phyloP scores from a whole-genome alignment of 2,113 vertebrate genomes.

The Pristiophorus japonicus region DNA sequence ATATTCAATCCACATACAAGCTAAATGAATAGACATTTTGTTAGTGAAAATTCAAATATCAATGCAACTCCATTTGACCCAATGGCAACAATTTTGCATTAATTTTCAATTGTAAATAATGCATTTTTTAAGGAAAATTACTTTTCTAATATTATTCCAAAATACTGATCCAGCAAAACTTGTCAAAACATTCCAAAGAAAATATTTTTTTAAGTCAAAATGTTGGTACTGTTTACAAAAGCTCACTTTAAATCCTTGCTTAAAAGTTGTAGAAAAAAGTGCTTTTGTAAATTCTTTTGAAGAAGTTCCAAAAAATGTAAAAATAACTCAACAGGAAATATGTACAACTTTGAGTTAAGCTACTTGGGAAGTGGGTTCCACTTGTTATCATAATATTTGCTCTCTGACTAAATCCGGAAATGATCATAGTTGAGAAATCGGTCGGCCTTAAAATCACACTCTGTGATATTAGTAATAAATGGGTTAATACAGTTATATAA shows the following conservation, averaged over 20 bases:
- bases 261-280: not conserved
- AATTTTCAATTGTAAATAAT: conserved; percentile 20
- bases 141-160: conserved; percentile 7
- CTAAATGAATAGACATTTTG: not conserved
- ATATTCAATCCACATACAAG: not conserved
- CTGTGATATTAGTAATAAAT: not conserved
- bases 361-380: not conserved
- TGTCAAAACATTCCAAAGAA: conserved; percentile 9
- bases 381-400: not conserved
- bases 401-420: not conserved
- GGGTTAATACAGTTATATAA: not conserved
- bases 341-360: not conserved
- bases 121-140: not conserved
- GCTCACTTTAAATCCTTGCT: not conserved
- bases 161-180: not conserved
- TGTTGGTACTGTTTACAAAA: not conserved
- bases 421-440: not conserved
- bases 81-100: not conserved
- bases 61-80: not conserved
- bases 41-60: not conserved
- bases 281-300: conserved; percentile 2
- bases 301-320: not conserved
- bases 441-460: not conserved
- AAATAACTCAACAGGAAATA: not conserved
- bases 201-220: not conserved